These are phyloP conservation scores for Carassius auratus DNA, from an alignment of 2,113 vertebrate species.

Conservation along the genomic window DNA sequence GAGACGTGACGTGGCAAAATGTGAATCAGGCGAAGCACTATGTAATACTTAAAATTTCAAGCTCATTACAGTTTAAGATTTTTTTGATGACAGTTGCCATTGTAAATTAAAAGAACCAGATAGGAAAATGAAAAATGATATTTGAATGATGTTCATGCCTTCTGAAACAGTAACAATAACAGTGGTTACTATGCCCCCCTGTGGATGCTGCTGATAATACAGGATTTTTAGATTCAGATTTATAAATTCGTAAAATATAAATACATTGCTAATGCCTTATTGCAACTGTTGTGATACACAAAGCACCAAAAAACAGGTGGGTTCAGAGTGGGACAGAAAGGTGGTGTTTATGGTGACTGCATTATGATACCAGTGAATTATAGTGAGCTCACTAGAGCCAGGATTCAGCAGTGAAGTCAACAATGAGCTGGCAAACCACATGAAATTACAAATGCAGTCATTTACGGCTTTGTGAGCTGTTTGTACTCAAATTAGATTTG, in stretches of 20 bases:
- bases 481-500: not conserved
- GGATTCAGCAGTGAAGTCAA: conserved; percentile 6
- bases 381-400: not conserved
- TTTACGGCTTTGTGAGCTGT: not conserved
- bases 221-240: not conserved
- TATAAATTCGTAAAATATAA: not conserved
- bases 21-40: not conserved
- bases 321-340: not conserved
- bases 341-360: conserved; percentile 3
- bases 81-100: not conserved
- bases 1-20: not conserved
- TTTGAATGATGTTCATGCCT: not conserved
- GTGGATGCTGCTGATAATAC: not conserved
- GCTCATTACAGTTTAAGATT: not conserved
- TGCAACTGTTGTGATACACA: not conserved
- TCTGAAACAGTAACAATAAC: not conserved
- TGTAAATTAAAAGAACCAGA: not conserved
- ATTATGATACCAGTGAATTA: not conserved
- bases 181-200: not conserved
- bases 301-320: not conserved
- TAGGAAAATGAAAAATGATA: too few species aligned
- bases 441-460: not conserved
- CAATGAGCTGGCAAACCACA: not conserved
- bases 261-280: not conserved
- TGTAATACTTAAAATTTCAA: not conserved